Evolutionary conservation across 2,113 vertebrate genomes (phyloP).

Genomic region (Corvus moneduloides): DNA sequence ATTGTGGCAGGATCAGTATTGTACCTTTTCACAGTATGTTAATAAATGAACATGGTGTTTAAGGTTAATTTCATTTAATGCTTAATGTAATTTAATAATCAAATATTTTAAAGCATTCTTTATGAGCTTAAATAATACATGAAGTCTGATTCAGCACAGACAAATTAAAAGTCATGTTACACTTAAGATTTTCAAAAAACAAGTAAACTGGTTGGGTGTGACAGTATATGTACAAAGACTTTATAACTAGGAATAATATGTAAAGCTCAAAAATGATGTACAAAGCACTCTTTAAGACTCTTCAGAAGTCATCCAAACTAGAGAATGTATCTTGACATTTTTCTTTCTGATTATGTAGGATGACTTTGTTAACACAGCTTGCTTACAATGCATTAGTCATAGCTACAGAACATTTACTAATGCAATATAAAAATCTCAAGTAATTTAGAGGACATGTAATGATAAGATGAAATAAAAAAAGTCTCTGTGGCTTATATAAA

Average conservation of each 20-base stretch:
- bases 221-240: slow-evolving; percentile 27
- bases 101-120: neutral
- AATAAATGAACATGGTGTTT: slow-evolving; percentile 9
- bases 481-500: neutral
- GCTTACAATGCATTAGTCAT: slow-evolving; percentile 24
- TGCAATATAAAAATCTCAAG: slow-evolving; percentile 48
- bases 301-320: slow-evolving; percentile 46
- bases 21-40: neutral
- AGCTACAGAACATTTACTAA: slow-evolving; percentile 33
- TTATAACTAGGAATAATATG: slow-evolving; percentile 19
- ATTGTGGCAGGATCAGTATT: neutral
- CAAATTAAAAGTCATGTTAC: neutral
- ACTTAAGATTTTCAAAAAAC: neutral
- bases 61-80: neutral
- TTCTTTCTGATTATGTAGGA: neutral
- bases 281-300: slow-evolving; percentile 40
- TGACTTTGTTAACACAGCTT: neutral
- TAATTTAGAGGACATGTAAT: slow-evolving; percentile 34
- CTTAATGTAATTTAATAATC: neutral
- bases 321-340: neutral
- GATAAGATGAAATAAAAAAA: slow-evolving; percentile 27
- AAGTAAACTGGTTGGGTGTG: neutral
- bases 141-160: slow-evolving; percentile 1
- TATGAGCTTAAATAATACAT: neutral
- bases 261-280: neutral